A percentile compares a stretch with the other conserved stretches of the same genome.
These are phyloP conservation scores for Pycnonotus jocosus DNA, from an alignment of 2,113 vertebrate species.

Conservation along the genomic window DNA sequence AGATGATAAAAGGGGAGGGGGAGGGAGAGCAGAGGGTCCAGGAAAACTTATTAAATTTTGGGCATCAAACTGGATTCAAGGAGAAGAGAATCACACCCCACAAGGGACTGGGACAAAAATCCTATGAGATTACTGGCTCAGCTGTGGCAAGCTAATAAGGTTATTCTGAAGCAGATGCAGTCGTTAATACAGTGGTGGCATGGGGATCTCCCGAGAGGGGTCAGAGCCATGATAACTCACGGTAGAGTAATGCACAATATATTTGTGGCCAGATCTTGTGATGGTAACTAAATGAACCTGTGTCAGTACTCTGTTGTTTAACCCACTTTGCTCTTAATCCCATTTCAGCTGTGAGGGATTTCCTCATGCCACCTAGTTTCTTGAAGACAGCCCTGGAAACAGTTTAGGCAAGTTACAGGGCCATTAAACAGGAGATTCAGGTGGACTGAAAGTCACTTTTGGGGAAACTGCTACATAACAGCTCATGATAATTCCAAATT, in stretches of 20 bases:
- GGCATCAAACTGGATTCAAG: conserved; percentile 75
- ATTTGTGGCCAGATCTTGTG: conserved; percentile 75
- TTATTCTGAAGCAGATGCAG: conserved; percentile 81
- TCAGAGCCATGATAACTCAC: conserved; percentile 78
- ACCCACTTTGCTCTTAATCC: conserved; percentile 53
- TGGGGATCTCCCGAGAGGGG: conserved; percentile 77
- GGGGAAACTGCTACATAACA: neutral
- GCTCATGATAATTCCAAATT: conserved; percentile 7
- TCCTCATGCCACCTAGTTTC: neutral
- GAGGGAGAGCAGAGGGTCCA: conserved; percentile 70
- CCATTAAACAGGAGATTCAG: neutral
- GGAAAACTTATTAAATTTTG: conserved; percentile 76
- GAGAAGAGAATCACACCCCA: conserved; percentile 69
- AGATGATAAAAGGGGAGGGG: conserved; percentile 64
- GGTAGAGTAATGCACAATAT: conserved; percentile 71
- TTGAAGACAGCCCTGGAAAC: neutral
- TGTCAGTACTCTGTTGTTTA: conserved; percentile 9
- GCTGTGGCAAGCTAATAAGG: conserved; percentile 82
- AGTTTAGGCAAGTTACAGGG: neutral
- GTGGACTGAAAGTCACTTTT: neutral
- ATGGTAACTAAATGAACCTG: conserved; percentile 62
- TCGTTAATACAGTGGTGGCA: conserved; percentile 83
- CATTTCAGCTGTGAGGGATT: neutral
- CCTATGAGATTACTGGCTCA: conserved; percentile 78
- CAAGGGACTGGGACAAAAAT: conserved; percentile 66